Evolutionary conservation across 23 tunicate species (phyloP).

Genomic region (Halocynthia roretzi): DNA sequence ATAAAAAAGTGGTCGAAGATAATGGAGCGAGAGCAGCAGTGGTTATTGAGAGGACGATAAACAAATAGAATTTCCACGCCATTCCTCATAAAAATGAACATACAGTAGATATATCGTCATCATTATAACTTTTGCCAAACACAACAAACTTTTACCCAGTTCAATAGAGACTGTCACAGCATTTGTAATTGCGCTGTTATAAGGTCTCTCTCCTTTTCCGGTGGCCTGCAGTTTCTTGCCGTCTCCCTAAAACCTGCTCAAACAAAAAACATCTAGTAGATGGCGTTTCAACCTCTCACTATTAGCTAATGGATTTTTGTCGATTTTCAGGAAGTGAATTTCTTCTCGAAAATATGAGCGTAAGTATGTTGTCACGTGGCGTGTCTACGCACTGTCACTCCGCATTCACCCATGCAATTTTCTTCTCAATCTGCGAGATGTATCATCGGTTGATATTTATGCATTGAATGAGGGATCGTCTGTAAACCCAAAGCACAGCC

Average conservation of each 20-base stretch:
- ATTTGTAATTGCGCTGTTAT: too few relatives aligned
- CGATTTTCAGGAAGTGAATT: slow-evolving; percentile 89
- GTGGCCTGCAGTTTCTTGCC: not conserved
- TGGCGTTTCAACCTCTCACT: slow-evolving; percentile 23
- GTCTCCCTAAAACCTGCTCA: slow-evolving; percentile 17
- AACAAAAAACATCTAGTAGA: not conserved
- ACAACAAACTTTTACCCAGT: too few relatives aligned
- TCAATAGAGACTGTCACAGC: too few relatives aligned
- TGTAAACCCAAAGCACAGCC: slow-evolving; percentile 4
- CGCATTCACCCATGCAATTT: slow-evolving; percentile 13
- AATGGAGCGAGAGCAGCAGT: too few relatives aligned
- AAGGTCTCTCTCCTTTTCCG: not conserved
- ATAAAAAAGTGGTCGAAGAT: too few relatives aligned
- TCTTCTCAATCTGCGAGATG: slow-evolving; percentile 51
- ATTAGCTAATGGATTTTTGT: slow-evolving; percentile 94
- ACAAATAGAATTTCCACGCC: too few relatives aligned
- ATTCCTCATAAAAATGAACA: too few relatives aligned
- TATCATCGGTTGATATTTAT: slow-evolving; percentile 85
- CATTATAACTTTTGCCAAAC: too few relatives aligned
- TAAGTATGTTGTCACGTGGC: slow-evolving; percentile 31
- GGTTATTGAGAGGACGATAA: too few relatives aligned
- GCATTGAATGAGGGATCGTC: slow-evolving; percentile 79
- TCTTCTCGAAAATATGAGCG: slow-evolving; percentile 69
- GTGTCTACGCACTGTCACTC: slow-evolving; percentile 27
- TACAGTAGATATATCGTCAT: too few relatives aligned